Base-by-base conservation (phyloP, 2,113 vertebrate genomes). In the Opisthocomus hoazin region DNA sequence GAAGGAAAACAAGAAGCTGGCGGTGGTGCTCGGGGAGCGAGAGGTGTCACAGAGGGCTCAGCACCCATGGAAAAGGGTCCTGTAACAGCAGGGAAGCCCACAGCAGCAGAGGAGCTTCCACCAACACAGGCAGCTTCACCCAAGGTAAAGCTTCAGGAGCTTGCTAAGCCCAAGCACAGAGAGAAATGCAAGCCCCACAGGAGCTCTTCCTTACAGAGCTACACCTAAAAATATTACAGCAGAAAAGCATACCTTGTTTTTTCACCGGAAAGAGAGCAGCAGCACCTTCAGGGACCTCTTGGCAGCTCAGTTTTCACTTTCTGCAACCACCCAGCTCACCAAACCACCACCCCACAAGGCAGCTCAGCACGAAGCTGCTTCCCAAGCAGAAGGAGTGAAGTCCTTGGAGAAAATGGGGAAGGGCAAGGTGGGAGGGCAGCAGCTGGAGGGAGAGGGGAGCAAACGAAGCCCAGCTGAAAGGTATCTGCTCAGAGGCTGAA, bases 351-450 rank as follows among this genome's bases (percentile, higher is more conserved):
- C 54, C 48, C 73, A 68, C 66, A 87, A 23, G 7, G 11, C 24
- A 29, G 37, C 56, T 77, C 2, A 29, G 32, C 64, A 9, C 11
- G 1, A 65, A 83, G 8, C 21, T 4, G 0, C 30, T 60, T 41
- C 43, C 70, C 37, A 36, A 32, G n/a, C 13, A 37, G 21, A 1
- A 29, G 1, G 0, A 57, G 2, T 2, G 3, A 12, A 20, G 2
- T 0, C 14, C 48, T 64, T 5, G 5, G 30, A 24, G 37, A 15
- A 80, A 65, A 8, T 13, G 43, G 29, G 36, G 36, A 22, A 63
- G 34, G 3, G 11, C 0, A 4, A 69, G 70, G 19, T 37, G 65
- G 39, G 71, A 77, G 36, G 37, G 32, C 41, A 81, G 51, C 46
- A 89, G 51, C 23, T 89, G 89, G 23, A 68, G 26, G 51, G 9